Evolutionary conservation across 2,113 vertebrate species (phyloP).

Genomic region (Psettodes erumei): DNA sequence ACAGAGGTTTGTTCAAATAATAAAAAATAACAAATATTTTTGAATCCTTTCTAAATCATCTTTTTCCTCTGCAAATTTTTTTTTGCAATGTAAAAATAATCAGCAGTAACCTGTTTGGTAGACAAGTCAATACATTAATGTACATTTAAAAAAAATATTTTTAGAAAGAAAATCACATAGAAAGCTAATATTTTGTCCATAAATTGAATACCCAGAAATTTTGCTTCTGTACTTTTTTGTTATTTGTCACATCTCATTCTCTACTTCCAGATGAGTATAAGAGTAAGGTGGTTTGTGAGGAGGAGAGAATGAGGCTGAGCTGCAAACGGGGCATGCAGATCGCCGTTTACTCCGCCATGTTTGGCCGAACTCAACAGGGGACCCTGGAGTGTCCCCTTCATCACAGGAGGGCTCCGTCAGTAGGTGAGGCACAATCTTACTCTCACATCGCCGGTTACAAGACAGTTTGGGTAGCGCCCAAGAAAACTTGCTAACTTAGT

Average conservation of each 20-base stretch:
- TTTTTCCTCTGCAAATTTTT: neutral
- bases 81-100: neutral
- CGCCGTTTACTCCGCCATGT: conserved; percentile 88
- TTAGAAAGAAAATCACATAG: neutral
- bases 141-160: neutral
- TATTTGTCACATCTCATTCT: neutral
- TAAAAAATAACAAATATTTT: too few relatives aligned
- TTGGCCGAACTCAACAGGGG: conserved; percentile 87
- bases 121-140: neutral
- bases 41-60: neutral
- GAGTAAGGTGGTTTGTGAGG: conserved; percentile 92
- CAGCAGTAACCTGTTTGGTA: neutral
- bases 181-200: neutral
- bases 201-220: neutral
- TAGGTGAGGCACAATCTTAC: conserved; percentile 80
- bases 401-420: conserved; percentile 81
- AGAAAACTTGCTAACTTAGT: neutral
- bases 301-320: conserved; percentile 88
- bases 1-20: neutral
- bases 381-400: conserved; percentile 88
- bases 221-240: neutral
- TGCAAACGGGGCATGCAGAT: conserved; percentile 92
- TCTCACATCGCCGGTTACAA: neutral
- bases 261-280: conserved; percentile 88
- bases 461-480: neutral